phyloP scores from a whole-genome alignment of 1,140 invertebrate genomes.

The Pinna nobilis region DNA sequence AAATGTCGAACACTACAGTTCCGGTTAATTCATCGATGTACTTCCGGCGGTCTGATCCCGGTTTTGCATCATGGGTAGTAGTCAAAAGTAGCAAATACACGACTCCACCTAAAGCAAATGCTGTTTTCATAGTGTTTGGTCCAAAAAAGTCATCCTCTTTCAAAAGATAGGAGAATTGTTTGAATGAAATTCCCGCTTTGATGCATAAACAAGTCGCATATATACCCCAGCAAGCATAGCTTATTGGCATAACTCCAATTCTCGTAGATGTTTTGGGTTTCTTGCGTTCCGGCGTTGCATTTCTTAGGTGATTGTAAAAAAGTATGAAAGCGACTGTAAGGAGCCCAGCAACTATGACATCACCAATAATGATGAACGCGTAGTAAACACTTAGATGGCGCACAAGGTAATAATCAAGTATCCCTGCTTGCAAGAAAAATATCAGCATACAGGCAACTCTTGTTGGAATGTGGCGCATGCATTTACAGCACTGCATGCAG shows the following conservation, averaged over 20 bases:
- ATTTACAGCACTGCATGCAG: conserved; percentile 21
- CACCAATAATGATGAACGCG: conserved; percentile 36
- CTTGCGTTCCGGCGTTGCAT: neutral
- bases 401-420: conserved; percentile 48
- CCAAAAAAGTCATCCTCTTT: conserved; percentile 74
- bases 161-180: conserved; percentile 66
- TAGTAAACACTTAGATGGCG: conserved; percentile 32
- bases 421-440: conserved; percentile 38
- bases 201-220: conserved; percentile 75
- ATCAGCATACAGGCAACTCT: conserved; percentile 36
- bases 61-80: conserved; percentile 77
- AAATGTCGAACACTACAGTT: conserved; percentile 76
- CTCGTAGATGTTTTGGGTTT: conserved; percentile 1
- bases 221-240: too few relatives aligned
- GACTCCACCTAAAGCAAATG: conserved; percentile 75
- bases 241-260: conserved; percentile 5
- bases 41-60: conserved; percentile 71
- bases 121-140: conserved; percentile 77
- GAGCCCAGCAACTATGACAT: conserved; percentile 9
- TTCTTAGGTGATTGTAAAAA: conserved; percentile 18
- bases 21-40: conserved; percentile 73
- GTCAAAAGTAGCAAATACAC: conserved; percentile 78
- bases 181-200: conserved; percentile 77
- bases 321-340: conserved; percentile 21
- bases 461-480: conserved; percentile 44